Base-by-base conservation (phyloP, 2,888 invertebrate genomes). In the Tanaodytes sp. region DNA sequence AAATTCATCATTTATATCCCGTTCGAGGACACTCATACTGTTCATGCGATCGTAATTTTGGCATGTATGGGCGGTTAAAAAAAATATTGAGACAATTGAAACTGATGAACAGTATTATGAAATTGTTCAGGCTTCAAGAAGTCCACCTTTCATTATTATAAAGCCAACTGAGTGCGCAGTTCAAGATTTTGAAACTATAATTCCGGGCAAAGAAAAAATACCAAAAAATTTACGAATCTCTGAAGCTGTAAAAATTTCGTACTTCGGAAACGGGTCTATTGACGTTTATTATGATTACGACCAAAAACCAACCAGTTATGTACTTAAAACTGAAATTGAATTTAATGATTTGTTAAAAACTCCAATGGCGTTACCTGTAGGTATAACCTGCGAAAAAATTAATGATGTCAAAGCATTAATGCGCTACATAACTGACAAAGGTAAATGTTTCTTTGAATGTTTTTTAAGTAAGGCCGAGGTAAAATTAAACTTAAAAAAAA, bases 11-110 rank as follows among this genome's bases (percentile, higher is more conserved):
- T 52, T 23, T 68, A 23, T 73, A 58, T 51, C 64, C 65, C 2
- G 71, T 72, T 12, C 40, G 62, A 20, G 68, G 72, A 1, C 72
- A 71, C 52, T 74, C 68, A 8, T 72, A 64, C 27, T 55, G 54
- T 19, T 61, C 61, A 15, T 70, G 66, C 16, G 65, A 70, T 23
- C 31, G 37, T 16, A 71, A 71, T 31, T 54, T 71, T 15, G 68
- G 68, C n/a, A 40, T 64, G 20, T 63, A 71, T 23, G 65, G 30
- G 9, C 15, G 27, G 27, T 4, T 6, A 55, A 54, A 14, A 64
- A 46, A 14, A 46, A 59, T 14, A 37, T 46, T 1, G 54, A 48
- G 30, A 46, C 27, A 9, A 61, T 61, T 27, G 63, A 64, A 57
- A 58, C 58, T n/a, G 65, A 51, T 1, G 45, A 55, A n/a, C 31